Conservation (phyloP, 2,888 invertebrate genomes). For the Pseudococcus longispinus region DNA sequence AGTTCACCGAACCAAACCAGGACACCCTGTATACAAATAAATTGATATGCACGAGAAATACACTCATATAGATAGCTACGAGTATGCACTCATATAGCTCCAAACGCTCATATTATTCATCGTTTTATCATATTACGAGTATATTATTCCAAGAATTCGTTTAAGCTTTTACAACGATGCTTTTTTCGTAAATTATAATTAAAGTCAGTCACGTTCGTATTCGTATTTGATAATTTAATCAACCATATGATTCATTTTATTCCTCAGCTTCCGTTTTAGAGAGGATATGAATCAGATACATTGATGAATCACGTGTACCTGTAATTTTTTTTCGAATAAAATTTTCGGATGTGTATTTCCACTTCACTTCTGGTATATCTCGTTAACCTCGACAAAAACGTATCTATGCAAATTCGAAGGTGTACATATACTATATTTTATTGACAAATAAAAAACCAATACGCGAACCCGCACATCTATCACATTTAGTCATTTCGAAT, state of each 20-base stretch:
- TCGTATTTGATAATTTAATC: not conserved
- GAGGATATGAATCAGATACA: conserved; percentile 1
- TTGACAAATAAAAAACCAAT: not conserved
- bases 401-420: not conserved
- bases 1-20: too few species aligned
- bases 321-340: not conserved
- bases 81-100: not conserved
- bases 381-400: not conserved
- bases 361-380: not conserved
- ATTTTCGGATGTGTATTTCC: not conserved
- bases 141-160: not conserved
- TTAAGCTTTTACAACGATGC: not conserved
- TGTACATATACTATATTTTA: not conserved
- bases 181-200: not conserved
- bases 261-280: not conserved
- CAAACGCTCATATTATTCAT: not conserved
- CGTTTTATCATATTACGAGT: not conserved
- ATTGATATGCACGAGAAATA: not conserved
- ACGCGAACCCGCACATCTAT: not conserved
- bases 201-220: not conserved
- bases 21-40: not conserved
- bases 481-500: not conserved
- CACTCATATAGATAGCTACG: not conserved
- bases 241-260: not conserved
- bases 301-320: not conserved